These are phyloP conservation scores for Thymelicus acteon DNA, from an alignment of 2,888 invertebrate genomes.

Conservation along the genomic window DNA sequence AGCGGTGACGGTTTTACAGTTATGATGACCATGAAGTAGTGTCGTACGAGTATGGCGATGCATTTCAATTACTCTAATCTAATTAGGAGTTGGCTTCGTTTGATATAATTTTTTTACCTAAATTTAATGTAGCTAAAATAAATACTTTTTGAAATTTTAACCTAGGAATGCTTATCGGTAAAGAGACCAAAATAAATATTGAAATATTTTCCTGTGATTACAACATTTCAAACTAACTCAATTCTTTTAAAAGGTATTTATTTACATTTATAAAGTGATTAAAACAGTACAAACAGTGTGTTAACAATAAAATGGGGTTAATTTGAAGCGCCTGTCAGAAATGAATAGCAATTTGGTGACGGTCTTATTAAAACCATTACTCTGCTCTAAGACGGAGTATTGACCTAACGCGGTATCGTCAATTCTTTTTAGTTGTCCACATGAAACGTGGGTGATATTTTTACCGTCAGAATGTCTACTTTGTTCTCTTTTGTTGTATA, in stretches of 20 bases:
- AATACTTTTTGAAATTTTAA: too few species aligned
- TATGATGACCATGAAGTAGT: not conserved
- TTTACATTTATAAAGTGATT: too few species aligned
- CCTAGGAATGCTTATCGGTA: too few species aligned
- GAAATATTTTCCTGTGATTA: too few species aligned
- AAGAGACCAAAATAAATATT: too few species aligned
- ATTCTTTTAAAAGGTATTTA: too few species aligned
- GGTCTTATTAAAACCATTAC: slow-evolving; percentile 2
- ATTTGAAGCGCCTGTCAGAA: not conserved
- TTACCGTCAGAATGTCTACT: slow-evolving; percentile 4
- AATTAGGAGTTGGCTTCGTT: too few species aligned
- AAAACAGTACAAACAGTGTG: too few species aligned
- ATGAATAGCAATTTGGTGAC: not conserved
- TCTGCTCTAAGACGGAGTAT: slow-evolving; percentile 3
- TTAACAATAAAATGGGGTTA: not conserved
- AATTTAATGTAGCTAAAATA: too few species aligned
- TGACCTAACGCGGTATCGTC: slow-evolving; percentile 10
- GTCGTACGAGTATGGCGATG: not conserved
- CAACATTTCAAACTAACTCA: too few species aligned
- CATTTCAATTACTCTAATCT: not conserved
- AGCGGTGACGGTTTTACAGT: slow-evolving; percentile 9
- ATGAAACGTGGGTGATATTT: not conserved
- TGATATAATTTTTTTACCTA: too few species aligned
- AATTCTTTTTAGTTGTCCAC: slow-evolving; percentile 8
- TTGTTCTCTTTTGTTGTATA: slow-evolving; percentile 16